Base-by-base conservation (phyloP, 2,888 invertebrate genomes). In the Cerastis rubricosa region DNA sequence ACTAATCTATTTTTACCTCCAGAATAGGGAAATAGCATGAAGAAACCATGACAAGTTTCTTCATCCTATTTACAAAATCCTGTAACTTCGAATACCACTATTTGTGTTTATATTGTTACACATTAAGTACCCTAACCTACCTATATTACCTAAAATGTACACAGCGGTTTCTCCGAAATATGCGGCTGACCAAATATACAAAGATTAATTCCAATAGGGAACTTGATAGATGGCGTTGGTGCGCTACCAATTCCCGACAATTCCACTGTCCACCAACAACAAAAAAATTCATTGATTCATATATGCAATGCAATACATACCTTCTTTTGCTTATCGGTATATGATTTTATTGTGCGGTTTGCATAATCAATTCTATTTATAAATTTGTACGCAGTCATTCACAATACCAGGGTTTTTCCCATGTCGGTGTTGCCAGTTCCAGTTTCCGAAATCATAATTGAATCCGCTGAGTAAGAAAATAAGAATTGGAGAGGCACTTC, bases 151-250 rank as follows among this genome's bases (percentile, higher is more conserved):
- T 22, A 54, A 12, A 25, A 57, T 25, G 0, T 14, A 25, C 7
- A 1, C 25, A 25, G 25, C 7, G 0, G 29, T 59, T 17, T 29
- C 57, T 3, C 49, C 3, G 51, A 51, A 51, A 51, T 51, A 51
- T 11, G n/a, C 6, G 14, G 14, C 54, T 54, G 3, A 59, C 29
- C 9, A 35, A 61, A 63, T 63, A 63, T 40, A 22, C 2, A 61
- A 0, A 2, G n/a, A n/a, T 43, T 64, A 1, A 12, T 64, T n/a
- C 1, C 8, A n/a, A 25, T 43, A 54, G 51, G 1, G 0, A n/a
- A 12, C 19, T 35, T 12, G 1, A 67, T 54, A 78, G 81, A 80
- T 66, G 74, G 59, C 66, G 19, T 7, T 61, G 17, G 14, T 7
- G 35, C 35, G 35, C 35, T n/a, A n/a, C n/a, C n/a, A 63, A 25